phyloP scores from a whole-genome alignment of 2,797 vertebrate genomes.

The Graptemys geographica region DNA sequence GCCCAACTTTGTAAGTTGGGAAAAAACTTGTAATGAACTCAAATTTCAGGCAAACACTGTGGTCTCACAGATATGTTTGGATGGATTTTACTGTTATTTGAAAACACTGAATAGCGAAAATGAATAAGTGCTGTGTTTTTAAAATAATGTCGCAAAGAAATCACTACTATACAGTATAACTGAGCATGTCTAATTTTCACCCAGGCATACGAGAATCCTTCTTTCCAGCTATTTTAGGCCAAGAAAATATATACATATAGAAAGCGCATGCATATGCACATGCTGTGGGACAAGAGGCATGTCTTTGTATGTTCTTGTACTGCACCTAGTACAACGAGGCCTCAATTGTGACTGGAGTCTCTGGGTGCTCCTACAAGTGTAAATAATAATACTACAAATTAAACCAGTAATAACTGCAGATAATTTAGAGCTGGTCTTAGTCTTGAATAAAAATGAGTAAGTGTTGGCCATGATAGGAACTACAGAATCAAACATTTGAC shows the following conservation, averaged over 20 bases:
- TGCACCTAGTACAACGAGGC: neutral
- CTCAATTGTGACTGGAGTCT: neutral
- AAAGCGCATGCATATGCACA: neutral
- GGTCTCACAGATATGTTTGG: slow-evolving; percentile 73
- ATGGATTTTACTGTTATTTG: slow-evolving; percentile 67
- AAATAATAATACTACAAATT: neutral
- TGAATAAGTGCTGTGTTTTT: slow-evolving; percentile 70
- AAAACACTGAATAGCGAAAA: slow-evolving; percentile 73
- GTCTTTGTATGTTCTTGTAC: neutral
- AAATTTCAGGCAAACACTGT: slow-evolving; percentile 77
- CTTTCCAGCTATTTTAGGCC: slow-evolving; percentile 42
- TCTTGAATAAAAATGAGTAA: neutral
- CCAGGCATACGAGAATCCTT: slow-evolving; percentile 57
- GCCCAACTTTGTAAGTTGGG: slow-evolving; percentile 72
- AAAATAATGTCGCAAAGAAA: slow-evolving; percentile 67
- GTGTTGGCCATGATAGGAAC: neutral
- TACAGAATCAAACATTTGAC: neutral
- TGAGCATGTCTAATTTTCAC: slow-evolving; percentile 57
- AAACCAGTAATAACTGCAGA: neutral
- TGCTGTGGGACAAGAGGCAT: neutral
- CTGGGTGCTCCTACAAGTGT: neutral
- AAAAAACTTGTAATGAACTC: slow-evolving; percentile 67
- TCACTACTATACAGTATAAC: slow-evolving; percentile 43
- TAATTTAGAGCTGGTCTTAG: slow-evolving; percentile 4
- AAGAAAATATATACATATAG: slow-evolving; percentile 25